Conservation (phyloP, 2,888 invertebrate genomes). For the Melanostoma scalare region DNA sequence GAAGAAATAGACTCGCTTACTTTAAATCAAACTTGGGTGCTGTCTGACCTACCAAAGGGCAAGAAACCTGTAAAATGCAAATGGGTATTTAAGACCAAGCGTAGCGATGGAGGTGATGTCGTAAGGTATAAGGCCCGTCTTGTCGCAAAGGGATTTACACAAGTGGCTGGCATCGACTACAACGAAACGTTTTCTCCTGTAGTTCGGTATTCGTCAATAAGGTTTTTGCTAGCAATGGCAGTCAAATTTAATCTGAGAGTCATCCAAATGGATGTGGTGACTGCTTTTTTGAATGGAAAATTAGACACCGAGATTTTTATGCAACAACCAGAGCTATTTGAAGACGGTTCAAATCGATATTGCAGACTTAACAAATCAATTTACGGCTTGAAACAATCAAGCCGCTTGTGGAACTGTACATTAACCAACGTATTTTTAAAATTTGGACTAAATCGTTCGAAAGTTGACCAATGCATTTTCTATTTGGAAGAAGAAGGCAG, state of each 20-base stretch:
- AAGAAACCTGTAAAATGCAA: conserved; percentile 13
- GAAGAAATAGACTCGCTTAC: not conserved
- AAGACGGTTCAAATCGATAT: conserved; percentile 48
- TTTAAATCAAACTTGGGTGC: conserved; percentile 6
- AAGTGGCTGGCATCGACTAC: conserved; percentile 36
- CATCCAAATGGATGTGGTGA: conserved; percentile 50
- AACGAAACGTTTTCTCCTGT: conserved; percentile 38
- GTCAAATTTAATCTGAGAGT: conserved; percentile 64
- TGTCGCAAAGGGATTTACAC: conserved; percentile 23
- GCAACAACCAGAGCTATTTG: conserved; percentile 53
- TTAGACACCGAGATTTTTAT: conserved; percentile 48
- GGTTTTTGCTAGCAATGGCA: conserved; percentile 29
- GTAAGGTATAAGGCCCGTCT: conserved; percentile 19
- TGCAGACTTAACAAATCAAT: conserved; percentile 55
- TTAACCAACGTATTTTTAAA: conserved; percentile 14
- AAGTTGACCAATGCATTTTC: conserved; percentile 38
- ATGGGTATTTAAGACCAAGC: conserved; percentile 43
- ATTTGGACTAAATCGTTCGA: conserved; percentile 31
- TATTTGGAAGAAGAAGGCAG: conserved; percentile 18
- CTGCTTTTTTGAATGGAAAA: conserved; percentile 50
- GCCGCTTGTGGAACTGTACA: conserved; percentile 45
- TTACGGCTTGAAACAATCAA: conserved; percentile 66
- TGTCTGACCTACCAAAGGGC: conserved; percentile 47
- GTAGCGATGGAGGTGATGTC: not conserved
- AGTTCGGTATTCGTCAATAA: conserved; percentile 17